Percentiles rank a stretch among this genome's conserved stretches.
Conservation (phyloP, 1,140 invertebrate genomes). For the Palaemon carinicauda region DNA sequence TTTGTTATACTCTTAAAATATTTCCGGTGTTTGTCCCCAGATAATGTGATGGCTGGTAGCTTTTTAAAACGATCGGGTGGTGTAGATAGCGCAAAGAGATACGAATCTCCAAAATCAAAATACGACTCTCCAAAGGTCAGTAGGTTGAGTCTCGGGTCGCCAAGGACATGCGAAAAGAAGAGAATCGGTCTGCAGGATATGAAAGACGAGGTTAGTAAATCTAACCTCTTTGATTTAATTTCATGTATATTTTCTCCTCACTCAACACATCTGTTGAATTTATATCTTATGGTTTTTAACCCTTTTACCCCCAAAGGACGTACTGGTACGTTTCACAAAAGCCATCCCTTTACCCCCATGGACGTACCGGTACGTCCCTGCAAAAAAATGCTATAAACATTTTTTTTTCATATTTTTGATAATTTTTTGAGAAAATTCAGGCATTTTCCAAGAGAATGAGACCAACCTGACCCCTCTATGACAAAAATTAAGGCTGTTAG, state of each 20-base stretch:
- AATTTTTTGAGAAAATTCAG: too few species aligned
- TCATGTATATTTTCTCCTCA: background rate
- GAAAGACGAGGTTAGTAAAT: constrained; percentile 24
- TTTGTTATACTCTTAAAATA: background rate
- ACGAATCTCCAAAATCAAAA: background rate
- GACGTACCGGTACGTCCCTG: too few species aligned
- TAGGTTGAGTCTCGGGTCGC: background rate
- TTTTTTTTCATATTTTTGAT: too few species aligned
- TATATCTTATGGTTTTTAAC: too few species aligned
- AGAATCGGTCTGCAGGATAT: constrained; percentile 22
- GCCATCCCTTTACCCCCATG: too few species aligned
- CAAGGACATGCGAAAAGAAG: background rate
- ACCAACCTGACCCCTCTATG: too few species aligned
- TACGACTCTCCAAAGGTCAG: background rate
- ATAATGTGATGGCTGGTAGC: background rate
- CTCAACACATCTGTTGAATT: background rate
- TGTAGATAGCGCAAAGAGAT: background rate
- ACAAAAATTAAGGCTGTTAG: too few species aligned
- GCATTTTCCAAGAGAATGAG: too few species aligned
- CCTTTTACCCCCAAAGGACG: too few species aligned
- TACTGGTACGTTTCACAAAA: too few species aligned
- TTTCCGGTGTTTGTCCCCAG: background rate
- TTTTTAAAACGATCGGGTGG: background rate
- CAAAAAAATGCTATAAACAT: too few species aligned
- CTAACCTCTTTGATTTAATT: background rate